phyloP scores from a whole-genome alignment of 2,113 vertebrate genomes.

The Plestiodon gilberti region DNA sequence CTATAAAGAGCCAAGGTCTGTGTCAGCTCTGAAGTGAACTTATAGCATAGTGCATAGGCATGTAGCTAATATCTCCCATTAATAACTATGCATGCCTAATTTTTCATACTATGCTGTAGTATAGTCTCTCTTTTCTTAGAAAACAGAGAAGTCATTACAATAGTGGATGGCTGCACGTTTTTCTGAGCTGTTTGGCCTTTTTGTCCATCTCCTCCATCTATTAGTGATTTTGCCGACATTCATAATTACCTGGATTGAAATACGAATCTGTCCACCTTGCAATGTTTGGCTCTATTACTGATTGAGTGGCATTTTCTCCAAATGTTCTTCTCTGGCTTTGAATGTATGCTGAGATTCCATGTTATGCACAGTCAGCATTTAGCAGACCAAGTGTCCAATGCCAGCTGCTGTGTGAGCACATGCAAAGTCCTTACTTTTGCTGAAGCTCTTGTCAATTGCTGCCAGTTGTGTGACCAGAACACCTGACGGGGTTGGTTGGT shows the following conservation, averaged over 20 bases:
- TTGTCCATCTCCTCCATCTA: neutral
- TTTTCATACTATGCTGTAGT: neutral
- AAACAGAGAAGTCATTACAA: neutral
- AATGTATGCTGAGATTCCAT: neutral
- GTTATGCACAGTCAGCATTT: neutral
- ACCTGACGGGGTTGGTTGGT: neutral
- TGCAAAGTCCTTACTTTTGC: neutral
- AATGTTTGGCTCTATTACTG: neutral
- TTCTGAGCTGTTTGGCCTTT: neutral
- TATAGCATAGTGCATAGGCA: neutral
- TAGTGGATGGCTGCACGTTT: neutral
- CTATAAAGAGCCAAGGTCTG: neutral
- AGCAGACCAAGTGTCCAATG: neutral
- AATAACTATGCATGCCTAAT: neutral
- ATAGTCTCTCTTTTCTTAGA: neutral
- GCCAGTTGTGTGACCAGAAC: too few species aligned
- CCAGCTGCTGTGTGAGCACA: neutral
- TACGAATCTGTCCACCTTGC: neutral
- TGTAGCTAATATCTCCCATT: neutral
- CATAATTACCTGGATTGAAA: neutral
- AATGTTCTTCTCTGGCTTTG: neutral
- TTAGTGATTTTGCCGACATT: neutral
- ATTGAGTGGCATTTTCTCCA: neutral
- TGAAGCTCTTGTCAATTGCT: too few species aligned
- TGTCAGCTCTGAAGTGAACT: constrained; percentile 2